Base-by-base conservation (phyloP, 1,140 invertebrate genomes). In the Lethrus apterus region DNA sequence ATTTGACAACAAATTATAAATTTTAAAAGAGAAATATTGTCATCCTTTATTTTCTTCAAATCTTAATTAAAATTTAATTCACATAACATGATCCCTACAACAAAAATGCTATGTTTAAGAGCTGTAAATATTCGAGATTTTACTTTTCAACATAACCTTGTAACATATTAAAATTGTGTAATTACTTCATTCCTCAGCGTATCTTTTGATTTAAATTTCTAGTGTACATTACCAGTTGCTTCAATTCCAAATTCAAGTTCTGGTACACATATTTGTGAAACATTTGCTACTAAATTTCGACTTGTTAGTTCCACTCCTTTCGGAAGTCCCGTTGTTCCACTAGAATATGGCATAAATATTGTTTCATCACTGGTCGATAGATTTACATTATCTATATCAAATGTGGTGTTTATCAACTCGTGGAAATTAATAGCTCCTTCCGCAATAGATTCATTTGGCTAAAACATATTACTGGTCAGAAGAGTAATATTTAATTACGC, bases 301-400 rank as follows among this genome's bases (percentile, higher is more conserved):
- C 93, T 83, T 0, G 83, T 83, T 0, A 91, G 60, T 69, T 88
- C 78, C 0, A 93, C 89, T 18, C 86, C 89, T 75, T 94, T 94
- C 7, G 92, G 89, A 34, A 86, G 59, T 10, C 92, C 89, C 15
- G 89, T 93, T 2, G 90, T 93, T n/a, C 90, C 90, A 62, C 88
- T 92, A 0, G 89, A 84, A 65, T 76, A 84, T 11, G 77, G 76
- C 43, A 83, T 53, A 41, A 81, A 57, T 8, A 72, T 64, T 5
- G 75, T 61, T 56, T 80, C 76, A 15, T 74, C 58, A 13, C 56
- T 13, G 33, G 54, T 59, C 18, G 62, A 31, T 19, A 45, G 45
- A 59, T 32, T 61, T 18, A 71, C 59, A 44, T 79, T 71, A 2
- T 70, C 55, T 57, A 59, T 50, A 38, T 66, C 57, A 23, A 62